Base-by-base conservation (phyloP, 1,140 invertebrate genomes). In the Arion vulgaris region DNA sequence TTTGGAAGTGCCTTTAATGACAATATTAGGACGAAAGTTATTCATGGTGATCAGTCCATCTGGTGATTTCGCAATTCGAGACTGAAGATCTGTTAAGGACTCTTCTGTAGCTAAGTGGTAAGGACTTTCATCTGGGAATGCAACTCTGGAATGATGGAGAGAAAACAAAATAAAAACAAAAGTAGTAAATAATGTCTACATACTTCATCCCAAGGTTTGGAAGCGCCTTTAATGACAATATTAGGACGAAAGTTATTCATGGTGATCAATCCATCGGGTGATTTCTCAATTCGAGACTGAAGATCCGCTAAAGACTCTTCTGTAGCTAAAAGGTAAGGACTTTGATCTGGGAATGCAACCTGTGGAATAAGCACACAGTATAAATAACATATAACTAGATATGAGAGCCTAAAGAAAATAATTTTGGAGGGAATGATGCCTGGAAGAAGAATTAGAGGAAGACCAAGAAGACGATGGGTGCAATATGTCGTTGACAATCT, bases 121-220 rank as follows among this genome's bases (percentile, higher is more conserved):
- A 28, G 73, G 73, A 34, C 38, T 49, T 75, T 49, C 28, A 49
- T 75, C 45, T 32, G 73, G 45, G 32, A 75, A 75, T 26, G 73
- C 73, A 1, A 75, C 45, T 45, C 53, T n/a, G n/a, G n/a, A n/a
- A n/a, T n/a, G n/a, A n/a, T 19, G n/a, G n/a, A n/a, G n/a, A n/a
- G n/a, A n/a, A n/a, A 45, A 45, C 15, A 45, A 45, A 45, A 15
- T 45, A 45, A 15, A 45, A 45, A 5, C 41, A 5, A 45, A 45
- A 45, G 41, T 15, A 45, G 41, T 7, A 57, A 5, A 57, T 57
- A 19, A 19, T 23, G 5, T 23, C 23, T 57, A 57, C 26, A 32
- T 75, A 75, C 73, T 45, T 75, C 73, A 75, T 75, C 73, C 73
- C 73, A 75, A 34, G 73, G 5, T 28, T 75, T 0, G 32, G 51